A percentile compares a stretch with the other conserved stretches of the same genome.
phyloP scores from a whole-genome alignment of 2,113 vertebrate species.

The Peucedramus taeniatus region DNA sequence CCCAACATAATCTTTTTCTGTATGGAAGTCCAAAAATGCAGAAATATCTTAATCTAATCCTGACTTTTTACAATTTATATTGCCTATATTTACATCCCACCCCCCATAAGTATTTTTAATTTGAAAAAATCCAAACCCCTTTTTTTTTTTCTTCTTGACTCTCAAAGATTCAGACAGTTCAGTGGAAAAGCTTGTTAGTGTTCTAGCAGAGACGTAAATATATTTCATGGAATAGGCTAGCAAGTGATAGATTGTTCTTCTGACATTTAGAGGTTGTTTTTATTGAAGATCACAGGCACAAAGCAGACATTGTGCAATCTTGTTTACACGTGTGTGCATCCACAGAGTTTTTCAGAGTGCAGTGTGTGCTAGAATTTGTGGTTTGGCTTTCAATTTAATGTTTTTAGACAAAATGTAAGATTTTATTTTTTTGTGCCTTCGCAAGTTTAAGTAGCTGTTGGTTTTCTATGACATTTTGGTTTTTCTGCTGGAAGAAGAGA shows the following conservation, averaged over 20 bases:
- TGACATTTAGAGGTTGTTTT: background rate
- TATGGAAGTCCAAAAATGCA: background rate
- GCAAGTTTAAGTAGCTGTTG: background rate
- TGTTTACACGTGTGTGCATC: accelerated
- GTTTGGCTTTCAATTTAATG: background rate
- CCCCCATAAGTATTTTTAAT: background rate
- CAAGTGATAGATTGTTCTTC: background rate
- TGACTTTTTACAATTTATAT: background rate
- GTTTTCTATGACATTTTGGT: background rate
- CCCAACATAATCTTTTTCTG: background rate
- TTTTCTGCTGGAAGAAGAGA: background rate
- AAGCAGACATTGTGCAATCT: background rate
- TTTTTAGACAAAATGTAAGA: background rate
- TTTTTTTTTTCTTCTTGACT: background rate
- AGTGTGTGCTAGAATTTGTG: background rate
- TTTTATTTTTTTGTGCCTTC: background rate
- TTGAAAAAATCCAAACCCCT: background rate
- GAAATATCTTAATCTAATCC: background rate
- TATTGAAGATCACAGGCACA: background rate
- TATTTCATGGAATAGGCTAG: background rate
- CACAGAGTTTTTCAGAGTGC: background rate
- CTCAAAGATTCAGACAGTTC: background rate
- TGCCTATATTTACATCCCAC: background rate
- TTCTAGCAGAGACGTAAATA: background rate
- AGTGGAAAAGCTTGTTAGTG: background rate